Conservation (phyloP, 2,797 vertebrate species). For the Nannoperca obscura region DNA sequence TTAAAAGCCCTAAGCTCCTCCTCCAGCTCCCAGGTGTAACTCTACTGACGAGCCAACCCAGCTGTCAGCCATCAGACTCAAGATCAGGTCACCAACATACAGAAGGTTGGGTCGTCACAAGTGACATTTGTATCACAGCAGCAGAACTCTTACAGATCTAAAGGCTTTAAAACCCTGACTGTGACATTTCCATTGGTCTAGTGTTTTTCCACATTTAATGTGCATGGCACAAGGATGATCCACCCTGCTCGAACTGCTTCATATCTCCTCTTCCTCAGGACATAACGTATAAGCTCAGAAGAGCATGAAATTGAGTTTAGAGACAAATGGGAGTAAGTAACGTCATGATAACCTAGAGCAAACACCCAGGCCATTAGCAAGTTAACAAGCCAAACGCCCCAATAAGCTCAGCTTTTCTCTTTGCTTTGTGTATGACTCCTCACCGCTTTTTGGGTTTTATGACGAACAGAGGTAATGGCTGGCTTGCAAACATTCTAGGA, state of each 20-base stretch:
- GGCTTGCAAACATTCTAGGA: constrained; percentile 47
- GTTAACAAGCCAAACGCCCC: constrained; percentile 79
- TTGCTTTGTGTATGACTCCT: constrained; percentile 40
- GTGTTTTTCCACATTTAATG: constrained; percentile 34
- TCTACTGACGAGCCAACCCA: too few species aligned
- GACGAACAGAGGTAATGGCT: constrained; percentile 63
- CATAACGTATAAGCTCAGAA: constrained; percentile 72
- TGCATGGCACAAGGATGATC: constrained; percentile 30
- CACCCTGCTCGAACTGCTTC: constrained; percentile 23
- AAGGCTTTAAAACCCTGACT: not conserved
- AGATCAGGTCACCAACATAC: too few species aligned
- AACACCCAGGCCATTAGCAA: constrained; percentile 76
- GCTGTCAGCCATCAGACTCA: too few species aligned
- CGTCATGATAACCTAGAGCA: constrained; percentile 75
- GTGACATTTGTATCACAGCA: constrained; percentile 7
- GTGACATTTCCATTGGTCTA: not conserved
- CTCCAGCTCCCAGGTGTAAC: too few species aligned
- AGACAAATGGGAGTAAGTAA: constrained; percentile 72
- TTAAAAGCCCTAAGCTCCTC: too few species aligned
- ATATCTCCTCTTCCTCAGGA: constrained; percentile 50
- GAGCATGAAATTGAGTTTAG: constrained; percentile 81
- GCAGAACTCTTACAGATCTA: not conserved
- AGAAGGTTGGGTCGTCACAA: too few species aligned
- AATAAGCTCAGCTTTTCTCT: constrained; percentile 53
- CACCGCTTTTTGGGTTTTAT: constrained; percentile 62